These are phyloP conservation scores for Euthynnus affinis DNA, from an alignment of 2,797 vertebrate species.

Conservation along the genomic window DNA sequence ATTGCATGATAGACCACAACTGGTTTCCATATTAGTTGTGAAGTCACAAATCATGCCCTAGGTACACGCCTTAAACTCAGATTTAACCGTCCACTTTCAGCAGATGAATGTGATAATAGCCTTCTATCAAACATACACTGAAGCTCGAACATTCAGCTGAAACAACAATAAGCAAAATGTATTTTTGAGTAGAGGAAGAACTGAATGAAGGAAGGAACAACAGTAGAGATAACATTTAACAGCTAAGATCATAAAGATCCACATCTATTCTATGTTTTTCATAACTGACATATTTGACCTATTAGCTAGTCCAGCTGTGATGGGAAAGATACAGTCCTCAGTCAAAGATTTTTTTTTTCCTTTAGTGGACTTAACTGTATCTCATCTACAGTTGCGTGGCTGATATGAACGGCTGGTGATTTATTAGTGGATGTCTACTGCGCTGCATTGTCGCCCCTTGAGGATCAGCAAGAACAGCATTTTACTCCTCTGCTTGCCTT, in stretches of 20 bases:
- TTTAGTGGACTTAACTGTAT: not conserved
- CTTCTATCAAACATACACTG: too few species aligned
- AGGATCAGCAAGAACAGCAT: conserved; percentile 8
- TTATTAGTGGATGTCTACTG: conserved; percentile 40
- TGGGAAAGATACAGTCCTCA: not conserved
- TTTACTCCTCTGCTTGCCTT: conserved; percentile 64
- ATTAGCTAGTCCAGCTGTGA: not conserved
- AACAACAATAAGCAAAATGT: too few species aligned
- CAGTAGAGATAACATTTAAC: not conserved
- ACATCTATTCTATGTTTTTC: not conserved
- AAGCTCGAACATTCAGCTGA: too few species aligned
- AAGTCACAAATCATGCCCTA: too few species aligned
- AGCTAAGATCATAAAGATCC: not conserved
- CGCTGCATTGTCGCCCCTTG: conserved; percentile 12
- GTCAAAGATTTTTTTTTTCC: not conserved
- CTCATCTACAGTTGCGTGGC: not conserved
- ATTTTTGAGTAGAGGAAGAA: too few species aligned
- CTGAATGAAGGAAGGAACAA: not conserved
- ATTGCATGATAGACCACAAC: too few species aligned
- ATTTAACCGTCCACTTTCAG: too few species aligned
- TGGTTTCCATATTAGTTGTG: too few species aligned
- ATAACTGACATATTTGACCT: not conserved
- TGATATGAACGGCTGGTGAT: conserved; percentile 40
- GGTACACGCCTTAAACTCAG: too few species aligned
- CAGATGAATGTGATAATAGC: too few species aligned